Base-by-base conservation (phyloP, 2,113 vertebrate species). In the Rafetus swinhoei region DNA sequence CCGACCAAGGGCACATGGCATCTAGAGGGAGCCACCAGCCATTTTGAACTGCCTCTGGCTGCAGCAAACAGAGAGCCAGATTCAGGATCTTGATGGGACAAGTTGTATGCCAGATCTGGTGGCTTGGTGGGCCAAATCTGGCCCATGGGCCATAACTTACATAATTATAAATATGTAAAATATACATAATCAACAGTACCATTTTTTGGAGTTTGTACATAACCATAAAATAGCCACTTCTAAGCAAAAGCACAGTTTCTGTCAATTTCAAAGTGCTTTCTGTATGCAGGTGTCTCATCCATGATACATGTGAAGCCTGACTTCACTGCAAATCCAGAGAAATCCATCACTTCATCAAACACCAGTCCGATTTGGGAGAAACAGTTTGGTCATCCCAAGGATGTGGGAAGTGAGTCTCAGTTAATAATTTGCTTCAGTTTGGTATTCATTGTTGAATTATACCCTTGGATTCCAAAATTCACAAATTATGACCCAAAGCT, bases 361-460 rank as follows among this genome's bases (percentile, higher is more conserved):
- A 65, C 14, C 19, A 88, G 27, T 32, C 35, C 83, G 82, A 77
- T 79, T 93, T 89, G 85, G 45, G 77, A 91, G 85, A 95, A 93
- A 87, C 53, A 4, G 14, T 91, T 39, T 52, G 76, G 54, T 88
- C 80, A 54, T 92, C 59, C 85, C 29, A 94, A 89, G 93, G 80
- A 94, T 82, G 39, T 32, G 94, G 90, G 79, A 96, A 91, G 97
- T 96, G 57, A 91, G 95, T 92, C 57, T 79, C 65, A 29, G 5
- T 24, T 7, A 14, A 45, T 25, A 53, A 24, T n/a, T 65, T 82
- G 22, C 54, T 80, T 60, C 76, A n/a, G 56, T 53, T 79, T 83
- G 79, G 14, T 56, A 45, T 29, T 82, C 24, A 27, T 72, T 50
- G 35, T 32, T 77, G 74, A 56, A 60, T 65, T 19, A 15, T 6